Conservation (phyloP, 53 echinoderm and acorn worm genomes). For the Pentamera pediparva region DNA sequence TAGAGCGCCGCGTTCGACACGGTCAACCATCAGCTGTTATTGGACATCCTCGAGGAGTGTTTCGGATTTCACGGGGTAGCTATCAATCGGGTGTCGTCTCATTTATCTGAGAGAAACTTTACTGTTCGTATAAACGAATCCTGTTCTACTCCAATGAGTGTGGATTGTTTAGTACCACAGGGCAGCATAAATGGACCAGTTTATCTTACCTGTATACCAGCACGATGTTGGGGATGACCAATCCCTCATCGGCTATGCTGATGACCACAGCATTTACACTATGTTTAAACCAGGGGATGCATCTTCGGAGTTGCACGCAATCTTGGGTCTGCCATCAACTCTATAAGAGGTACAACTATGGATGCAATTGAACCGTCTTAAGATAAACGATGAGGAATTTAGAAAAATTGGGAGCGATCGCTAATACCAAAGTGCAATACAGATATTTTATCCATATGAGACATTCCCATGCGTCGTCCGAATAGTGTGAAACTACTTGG, state of each 20-base stretch:
- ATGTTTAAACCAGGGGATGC: conserved; percentile 8
- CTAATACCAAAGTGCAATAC: not conserved
- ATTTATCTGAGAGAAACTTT: conserved; percentile 2
- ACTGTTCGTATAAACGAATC: conserved; percentile 5
- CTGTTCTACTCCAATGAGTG: not conserved
- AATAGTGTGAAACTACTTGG: not conserved
- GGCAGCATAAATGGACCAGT: conserved; percentile 31
- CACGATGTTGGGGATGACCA: not conserved
- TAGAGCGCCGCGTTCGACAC: conserved; percentile 18
- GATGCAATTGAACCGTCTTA: conserved; percentile 4
- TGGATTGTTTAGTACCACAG: conserved; percentile 3
- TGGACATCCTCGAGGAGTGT: conserved; percentile 6
- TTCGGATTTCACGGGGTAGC: not conserved
- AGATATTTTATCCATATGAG: not conserved
- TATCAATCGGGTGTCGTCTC: not conserved
- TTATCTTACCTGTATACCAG: not conserved
- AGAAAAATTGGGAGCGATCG: not conserved
- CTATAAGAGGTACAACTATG: not conserved
- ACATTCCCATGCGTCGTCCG: not conserved
- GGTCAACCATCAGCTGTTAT: conserved; percentile 9
- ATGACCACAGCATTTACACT: conserved; percentile 27
- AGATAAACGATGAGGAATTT: not conserved
- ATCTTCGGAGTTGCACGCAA: not conserved
- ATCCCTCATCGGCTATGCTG: conserved; percentile 17
- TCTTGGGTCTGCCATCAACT: not conserved